Conservation (phyloP, 2,797 vertebrate genomes). For the Iguana delicatissima region DNA sequence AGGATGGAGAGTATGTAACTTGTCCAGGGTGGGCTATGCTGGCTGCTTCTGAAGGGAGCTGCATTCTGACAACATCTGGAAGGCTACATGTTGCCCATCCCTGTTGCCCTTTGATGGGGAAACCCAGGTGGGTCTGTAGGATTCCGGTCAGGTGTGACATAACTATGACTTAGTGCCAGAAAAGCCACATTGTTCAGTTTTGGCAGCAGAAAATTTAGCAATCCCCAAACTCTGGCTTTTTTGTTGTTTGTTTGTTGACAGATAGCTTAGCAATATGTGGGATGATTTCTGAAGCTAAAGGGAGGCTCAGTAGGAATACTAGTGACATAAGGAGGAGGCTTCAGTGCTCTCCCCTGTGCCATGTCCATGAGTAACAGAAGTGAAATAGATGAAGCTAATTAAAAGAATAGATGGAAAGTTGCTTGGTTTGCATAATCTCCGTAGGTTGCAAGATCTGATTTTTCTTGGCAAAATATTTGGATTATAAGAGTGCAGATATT, state of each 20-base stretch:
- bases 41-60: neutral
- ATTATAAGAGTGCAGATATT: neutral
- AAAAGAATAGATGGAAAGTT: neutral
- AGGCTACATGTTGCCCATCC: neutral
- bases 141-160: neutral
- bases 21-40: neutral
- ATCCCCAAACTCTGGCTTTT: neutral
- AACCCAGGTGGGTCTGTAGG: neutral
- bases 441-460: neutral
- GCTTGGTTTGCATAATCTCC: neutral
- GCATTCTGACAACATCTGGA: neutral
- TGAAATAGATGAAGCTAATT: neutral
- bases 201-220: neutral
- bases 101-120: neutral
- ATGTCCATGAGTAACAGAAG: neutral
- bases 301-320: neutral
- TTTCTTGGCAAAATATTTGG: neutral
- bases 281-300: neutral
- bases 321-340: no score
- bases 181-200: neutral
- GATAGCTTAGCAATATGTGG: neutral
- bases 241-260: neutral
- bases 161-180: no score
- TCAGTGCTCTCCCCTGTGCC: neutral
- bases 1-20: neutral